Conservation (phyloP, 2,113 vertebrate species). For the Archocentrus centrarchus region DNA sequence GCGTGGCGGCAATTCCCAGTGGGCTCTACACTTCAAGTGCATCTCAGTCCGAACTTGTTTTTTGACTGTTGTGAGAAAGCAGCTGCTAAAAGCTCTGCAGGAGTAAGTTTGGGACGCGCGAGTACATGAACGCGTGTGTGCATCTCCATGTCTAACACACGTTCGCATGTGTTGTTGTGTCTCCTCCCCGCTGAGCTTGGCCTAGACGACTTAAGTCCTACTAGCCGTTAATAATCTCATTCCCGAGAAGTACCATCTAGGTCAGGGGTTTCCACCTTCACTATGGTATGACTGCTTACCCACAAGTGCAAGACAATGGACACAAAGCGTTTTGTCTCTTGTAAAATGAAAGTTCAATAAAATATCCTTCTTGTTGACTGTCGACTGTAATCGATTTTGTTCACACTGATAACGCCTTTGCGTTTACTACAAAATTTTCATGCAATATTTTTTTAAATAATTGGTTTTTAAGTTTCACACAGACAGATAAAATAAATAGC, state of each 20-base stretch:
- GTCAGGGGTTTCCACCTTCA: conserved; percentile 64
- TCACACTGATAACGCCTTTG: neutral
- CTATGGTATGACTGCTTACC: conserved; percentile 37
- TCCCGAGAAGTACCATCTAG: conserved; percentile 62
- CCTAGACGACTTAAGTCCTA: conserved; percentile 58
- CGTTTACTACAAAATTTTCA: neutral
- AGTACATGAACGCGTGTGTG: conserved; percentile 19
- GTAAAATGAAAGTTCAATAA: rapidly evolving
- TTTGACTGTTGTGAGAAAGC: conserved; percentile 20
- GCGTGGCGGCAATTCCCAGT: conserved; percentile 28
- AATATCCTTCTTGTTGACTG: rapidly evolving
- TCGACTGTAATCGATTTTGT: rapidly evolving
- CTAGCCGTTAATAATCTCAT: conserved; percentile 70
- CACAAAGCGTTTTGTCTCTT: rapidly evolving
- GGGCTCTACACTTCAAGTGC: conserved; percentile 23
- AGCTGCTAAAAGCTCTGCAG: conserved; percentile 40
- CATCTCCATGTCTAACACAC: conserved; percentile 29
- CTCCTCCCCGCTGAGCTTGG: conserved; percentile 45
- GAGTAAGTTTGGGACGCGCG: neutral
- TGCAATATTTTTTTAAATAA: neutral
- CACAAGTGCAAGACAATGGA: neutral
- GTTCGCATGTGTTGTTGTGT: conserved; percentile 41
- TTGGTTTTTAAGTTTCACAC: rapidly evolving
- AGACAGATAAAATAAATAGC: neutral
- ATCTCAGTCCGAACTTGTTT: conserved; percentile 30